These are phyloP conservation scores for Sturnus vulgaris DNA, from an alignment of 2,113 vertebrate species.

Conservation along the genomic window DNA sequence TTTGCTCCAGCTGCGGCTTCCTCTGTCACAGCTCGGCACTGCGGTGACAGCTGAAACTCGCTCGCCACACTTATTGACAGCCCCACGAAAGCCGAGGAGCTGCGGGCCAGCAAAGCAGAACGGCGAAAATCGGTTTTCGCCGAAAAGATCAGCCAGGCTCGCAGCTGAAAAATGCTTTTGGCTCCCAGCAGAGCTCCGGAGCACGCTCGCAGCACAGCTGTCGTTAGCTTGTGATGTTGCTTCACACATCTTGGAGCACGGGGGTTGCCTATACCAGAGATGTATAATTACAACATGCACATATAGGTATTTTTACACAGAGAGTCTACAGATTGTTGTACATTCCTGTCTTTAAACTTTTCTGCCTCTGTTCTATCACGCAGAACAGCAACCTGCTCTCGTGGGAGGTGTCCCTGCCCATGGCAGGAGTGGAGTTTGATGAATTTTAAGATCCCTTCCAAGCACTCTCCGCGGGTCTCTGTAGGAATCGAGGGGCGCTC, in stretches of 20 bases:
- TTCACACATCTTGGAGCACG: fast-evolving
- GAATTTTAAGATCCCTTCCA: not conserved
- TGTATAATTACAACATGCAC: fast-evolving
- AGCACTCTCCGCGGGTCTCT: fast-evolving
- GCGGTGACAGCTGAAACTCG: not conserved
- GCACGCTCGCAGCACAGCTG: fast-evolving
- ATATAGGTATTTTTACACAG: fast-evolving
- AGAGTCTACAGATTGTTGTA: fast-evolving
- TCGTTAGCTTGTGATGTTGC: fast-evolving
- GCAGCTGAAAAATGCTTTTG: not conserved
- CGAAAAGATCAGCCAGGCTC: not conserved
- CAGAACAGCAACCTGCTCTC: not conserved
- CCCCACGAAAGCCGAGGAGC: not conserved
- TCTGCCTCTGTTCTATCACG: fast-evolving
- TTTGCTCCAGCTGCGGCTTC: not conserved
- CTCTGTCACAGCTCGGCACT: fast-evolving
- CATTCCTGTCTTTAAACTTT: not conserved
- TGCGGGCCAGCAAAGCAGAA: not conserved
- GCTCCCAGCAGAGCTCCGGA: not conserved
- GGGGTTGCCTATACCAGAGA: fast-evolving
- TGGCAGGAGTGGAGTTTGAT: not conserved
- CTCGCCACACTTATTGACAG: too few relatives aligned
- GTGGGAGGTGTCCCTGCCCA: not conserved
- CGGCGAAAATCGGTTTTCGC: not conserved
- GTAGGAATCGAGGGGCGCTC: not conserved